Evolutionary conservation across 2,113 vertebrate genomes (phyloP).

Genomic region (Stegastes partitus): DNA sequence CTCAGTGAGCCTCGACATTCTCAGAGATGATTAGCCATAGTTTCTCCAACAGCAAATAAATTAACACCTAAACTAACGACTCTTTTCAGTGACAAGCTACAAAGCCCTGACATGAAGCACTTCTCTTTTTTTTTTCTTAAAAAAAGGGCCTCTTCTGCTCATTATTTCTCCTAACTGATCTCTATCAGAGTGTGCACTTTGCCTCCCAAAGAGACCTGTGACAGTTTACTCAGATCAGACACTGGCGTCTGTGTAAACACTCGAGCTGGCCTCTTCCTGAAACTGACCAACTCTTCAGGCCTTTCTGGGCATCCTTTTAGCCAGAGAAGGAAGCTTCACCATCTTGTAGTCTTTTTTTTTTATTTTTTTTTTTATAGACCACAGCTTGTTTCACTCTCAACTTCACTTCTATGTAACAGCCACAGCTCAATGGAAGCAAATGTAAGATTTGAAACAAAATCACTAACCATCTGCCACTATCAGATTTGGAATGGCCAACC

Average conservation of each 20-base stretch:
- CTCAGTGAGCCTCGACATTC: slow-evolving; percentile 8
- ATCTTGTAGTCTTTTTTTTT: not conserved
- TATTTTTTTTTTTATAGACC: not conserved
- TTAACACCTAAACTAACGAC: slow-evolving; percentile 31
- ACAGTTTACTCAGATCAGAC: slow-evolving; percentile 55
- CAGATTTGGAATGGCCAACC: slow-evolving; percentile 41
- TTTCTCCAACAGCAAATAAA: slow-evolving; percentile 44
- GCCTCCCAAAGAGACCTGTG: slow-evolving; percentile 57
- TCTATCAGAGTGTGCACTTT: slow-evolving; percentile 40
- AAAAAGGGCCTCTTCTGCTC: slow-evolving; percentile 31
- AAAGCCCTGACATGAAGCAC: slow-evolving; percentile 11
- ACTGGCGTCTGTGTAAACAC: slow-evolving; percentile 43
- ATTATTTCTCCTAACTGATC: slow-evolving; percentile 58
- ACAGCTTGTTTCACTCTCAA: slow-evolving; percentile 1
- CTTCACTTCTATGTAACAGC: not conserved
- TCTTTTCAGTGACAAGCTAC: slow-evolving; percentile 38
- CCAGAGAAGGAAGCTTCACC: not conserved
- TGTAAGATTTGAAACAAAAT: not conserved
- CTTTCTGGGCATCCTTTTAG: slow-evolving; percentile 22
- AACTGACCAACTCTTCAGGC: slow-evolving; percentile 9
- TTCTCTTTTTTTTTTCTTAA: too few relatives aligned
- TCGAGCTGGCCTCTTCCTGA: slow-evolving; percentile 24
- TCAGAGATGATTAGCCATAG: slow-evolving; percentile 29
- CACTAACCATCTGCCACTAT: slow-evolving; percentile 43
- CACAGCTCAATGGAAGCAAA: not conserved